Conservation (phyloP, 2,113 vertebrate genomes). For the Kryptolebias marmoratus region DNA sequence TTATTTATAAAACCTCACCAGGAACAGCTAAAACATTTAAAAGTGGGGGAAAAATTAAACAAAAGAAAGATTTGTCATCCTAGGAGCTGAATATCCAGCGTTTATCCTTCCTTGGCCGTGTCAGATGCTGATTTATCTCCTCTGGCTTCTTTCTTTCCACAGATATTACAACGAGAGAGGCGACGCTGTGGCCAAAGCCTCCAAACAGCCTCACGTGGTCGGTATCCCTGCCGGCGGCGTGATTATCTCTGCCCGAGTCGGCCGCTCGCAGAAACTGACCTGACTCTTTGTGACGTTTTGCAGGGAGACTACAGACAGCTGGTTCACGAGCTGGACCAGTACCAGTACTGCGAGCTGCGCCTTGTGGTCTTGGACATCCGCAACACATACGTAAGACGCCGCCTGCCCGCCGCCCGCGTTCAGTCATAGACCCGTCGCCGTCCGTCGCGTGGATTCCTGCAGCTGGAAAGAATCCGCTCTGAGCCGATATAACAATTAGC, state of each 20-base stretch:
- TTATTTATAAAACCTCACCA: too few species aligned
- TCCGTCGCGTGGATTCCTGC: conserved; percentile 22
- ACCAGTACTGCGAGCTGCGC: conserved; percentile 86
- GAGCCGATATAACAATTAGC: conserved; percentile 58
- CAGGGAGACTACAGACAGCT: conserved; percentile 91
- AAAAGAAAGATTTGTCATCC: too few species aligned
- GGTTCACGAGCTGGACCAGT: conserved; percentile 89
- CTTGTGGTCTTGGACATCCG: conserved; percentile 87
- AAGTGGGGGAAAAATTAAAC: too few species aligned
- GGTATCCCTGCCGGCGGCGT: conserved; percentile 35
- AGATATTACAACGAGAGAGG: conserved; percentile 91
- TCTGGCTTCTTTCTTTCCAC: conserved; percentile 5
- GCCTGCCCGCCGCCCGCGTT: background rate
- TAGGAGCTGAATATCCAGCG: too few species aligned
- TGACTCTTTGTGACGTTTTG: background rate
- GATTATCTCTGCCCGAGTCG: too few species aligned
- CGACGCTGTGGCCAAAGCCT: conserved; percentile 89
- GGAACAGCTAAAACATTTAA: too few species aligned
- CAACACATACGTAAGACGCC: conserved; percentile 86
- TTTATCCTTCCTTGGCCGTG: too few species aligned
- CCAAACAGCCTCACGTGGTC: conserved; percentile 90
- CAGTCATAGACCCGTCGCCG: too few species aligned
- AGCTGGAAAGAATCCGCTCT: conserved; percentile 33
- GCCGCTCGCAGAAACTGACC: too few species aligned
- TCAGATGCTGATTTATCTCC: too few species aligned